These are phyloP conservation scores for Stenopsyche tienmushanensis DNA, from an alignment of 1,140 invertebrate species.

Conservation along the genomic window DNA sequence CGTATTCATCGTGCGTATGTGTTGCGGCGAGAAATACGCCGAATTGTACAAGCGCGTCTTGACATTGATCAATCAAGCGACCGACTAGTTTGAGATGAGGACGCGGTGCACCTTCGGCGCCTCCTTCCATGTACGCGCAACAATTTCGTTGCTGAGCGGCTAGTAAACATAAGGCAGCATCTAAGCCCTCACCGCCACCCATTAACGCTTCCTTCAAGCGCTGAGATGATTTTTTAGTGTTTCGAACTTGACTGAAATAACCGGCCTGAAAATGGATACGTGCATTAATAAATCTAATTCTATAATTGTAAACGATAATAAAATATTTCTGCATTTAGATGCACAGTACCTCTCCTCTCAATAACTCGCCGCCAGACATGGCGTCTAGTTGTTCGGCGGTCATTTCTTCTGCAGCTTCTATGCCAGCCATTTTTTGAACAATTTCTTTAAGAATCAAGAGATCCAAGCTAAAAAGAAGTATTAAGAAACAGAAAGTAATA, in stretches of 20 bases:
- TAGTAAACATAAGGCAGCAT: constrained; percentile 88
- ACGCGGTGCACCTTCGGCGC: constrained; percentile 62
- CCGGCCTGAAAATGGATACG: constrained; percentile 61
- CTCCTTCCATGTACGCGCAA: constrained; percentile 69
- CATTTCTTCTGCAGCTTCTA: constrained; percentile 95
- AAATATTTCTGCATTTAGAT: neutral
- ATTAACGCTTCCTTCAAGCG: constrained; percentile 94
- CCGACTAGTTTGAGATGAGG: constrained; percentile 92
- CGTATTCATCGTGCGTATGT: constrained; percentile 93
- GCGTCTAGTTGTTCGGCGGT: constrained; percentile 95
- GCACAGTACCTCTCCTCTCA: constrained; percentile 81
- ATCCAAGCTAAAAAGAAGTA: constrained; percentile 70
- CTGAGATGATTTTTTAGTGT: constrained; percentile 93
- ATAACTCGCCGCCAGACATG: constrained; percentile 92
- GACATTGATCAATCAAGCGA: constrained; percentile 84
- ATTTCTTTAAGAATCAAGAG: constrained; percentile 96
- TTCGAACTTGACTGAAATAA: constrained; percentile 95
- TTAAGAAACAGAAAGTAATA: neutral
- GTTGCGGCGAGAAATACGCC: constrained; percentile 93
- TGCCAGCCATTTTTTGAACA: constrained; percentile 98
- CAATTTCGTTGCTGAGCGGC: constrained; percentile 97
- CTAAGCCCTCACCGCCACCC: constrained; percentile 78
- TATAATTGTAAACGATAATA: constrained; percentile 14
- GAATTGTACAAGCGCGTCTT: constrained; percentile 97
- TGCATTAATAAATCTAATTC: constrained; percentile 12